A percentile compares a stretch with the other conserved stretches of the same genome.
These are phyloP conservation scores for Periophthalmus modestus DNA, from an alignment of 2,113 vertebrate species.

Conservation along the genomic window DNA sequence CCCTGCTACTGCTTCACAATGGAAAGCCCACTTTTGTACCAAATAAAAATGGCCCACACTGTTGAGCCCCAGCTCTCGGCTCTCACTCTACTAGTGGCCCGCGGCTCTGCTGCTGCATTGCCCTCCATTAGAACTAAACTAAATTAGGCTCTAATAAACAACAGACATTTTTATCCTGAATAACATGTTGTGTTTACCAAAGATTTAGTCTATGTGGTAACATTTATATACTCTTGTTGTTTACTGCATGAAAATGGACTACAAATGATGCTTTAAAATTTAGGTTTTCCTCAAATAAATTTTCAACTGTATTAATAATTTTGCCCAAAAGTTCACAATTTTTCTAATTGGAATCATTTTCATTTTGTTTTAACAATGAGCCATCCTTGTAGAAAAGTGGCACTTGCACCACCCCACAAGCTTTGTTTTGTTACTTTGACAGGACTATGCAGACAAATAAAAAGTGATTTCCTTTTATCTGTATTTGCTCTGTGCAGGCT, in stretches of 20 bases:
- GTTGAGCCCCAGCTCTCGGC: constrained; percentile 5
- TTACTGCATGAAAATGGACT: not conserved
- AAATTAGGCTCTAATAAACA: constrained; percentile 22
- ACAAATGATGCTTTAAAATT: not conserved
- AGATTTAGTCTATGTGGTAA: constrained; percentile 12
- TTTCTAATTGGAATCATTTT: too few relatives aligned
- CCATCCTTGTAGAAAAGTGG: too few relatives aligned
- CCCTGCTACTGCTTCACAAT: constrained; percentile 33
- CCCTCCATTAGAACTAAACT: constrained; percentile 39
- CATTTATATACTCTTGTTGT: not conserved
- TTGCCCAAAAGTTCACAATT: not conserved
- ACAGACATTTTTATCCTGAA: constrained; percentile 11
- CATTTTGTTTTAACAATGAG: too few relatives aligned
- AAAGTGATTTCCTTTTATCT: not conserved
- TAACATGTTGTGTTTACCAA: constrained; percentile 16
- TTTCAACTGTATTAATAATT: not conserved
- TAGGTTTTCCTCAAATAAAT: not conserved
- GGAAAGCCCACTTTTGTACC: constrained; percentile 35
- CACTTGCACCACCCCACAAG: too few relatives aligned
- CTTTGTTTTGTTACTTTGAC: too few relatives aligned
- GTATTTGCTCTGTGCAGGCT: constrained; percentile 74
- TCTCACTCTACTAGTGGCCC: constrained; percentile 15
- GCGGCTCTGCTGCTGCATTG: constrained; percentile 6
- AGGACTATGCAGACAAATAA: too few relatives aligned
- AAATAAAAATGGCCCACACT: constrained; percentile 38